Conservation (phyloP, 64 coral and sea anemone genomes). For the Actinia tenebrosa region DNA sequence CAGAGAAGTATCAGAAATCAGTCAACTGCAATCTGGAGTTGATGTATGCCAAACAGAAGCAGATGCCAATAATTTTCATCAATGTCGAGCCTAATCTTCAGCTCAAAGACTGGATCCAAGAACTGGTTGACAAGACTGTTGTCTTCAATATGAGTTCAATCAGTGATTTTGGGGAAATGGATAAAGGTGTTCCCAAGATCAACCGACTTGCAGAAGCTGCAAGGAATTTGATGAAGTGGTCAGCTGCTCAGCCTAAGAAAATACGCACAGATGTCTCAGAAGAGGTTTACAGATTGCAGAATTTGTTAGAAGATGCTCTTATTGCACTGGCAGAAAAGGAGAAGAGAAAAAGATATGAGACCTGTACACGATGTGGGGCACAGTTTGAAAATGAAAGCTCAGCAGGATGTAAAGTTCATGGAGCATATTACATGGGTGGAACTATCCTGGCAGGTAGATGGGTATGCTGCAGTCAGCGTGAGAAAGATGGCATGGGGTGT, state of each 20-base stretch:
- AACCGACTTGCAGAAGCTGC: constrained; percentile 61
- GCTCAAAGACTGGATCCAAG: constrained; percentile 64
- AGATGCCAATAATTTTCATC: constrained; percentile 73
- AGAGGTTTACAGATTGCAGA: constrained; percentile 49
- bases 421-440: constrained; percentile 69
- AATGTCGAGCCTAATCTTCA: constrained; percentile 44
- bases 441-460: constrained; percentile 69
- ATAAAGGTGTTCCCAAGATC: constrained; percentile 61
- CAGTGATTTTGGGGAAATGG: constrained; percentile 32
- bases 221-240: constrained; percentile 46
- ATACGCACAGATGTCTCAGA: constrained; percentile 50
- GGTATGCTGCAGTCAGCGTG: constrained; percentile 71
- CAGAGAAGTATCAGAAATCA: constrained; percentile 78
- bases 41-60: constrained; percentile 43
- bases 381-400: constrained; percentile 31
- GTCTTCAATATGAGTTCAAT: constrained; percentile 55
- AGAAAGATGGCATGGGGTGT: constrained; percentile 59
- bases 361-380: constrained; percentile 62
- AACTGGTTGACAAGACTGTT: constrained; percentile 45
- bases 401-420: constrained; percentile 59
- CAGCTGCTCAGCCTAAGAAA: constrained; percentile 24
- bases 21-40: constrained; percentile 74
- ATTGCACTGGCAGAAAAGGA: constrained; percentile 50
- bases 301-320: constrained; percentile 61
- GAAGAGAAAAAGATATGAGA: constrained; percentile 45